Conservation (phyloP, 2,797 vertebrate species). For the Danio albolineatus region DNA sequence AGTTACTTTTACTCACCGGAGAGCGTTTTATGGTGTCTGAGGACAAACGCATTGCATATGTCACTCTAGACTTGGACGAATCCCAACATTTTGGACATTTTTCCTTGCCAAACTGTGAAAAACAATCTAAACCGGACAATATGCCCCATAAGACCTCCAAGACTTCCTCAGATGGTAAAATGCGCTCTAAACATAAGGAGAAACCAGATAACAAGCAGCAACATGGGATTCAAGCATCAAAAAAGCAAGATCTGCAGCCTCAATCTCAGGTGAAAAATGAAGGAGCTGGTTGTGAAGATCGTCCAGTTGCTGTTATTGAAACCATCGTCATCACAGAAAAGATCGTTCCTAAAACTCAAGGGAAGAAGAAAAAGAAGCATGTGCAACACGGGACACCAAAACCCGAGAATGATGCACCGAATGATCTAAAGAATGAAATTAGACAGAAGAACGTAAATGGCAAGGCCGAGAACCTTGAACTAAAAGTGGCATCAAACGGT, state of each 20-base stretch:
- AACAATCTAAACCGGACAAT: conserved; percentile 52
- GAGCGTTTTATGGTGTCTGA: conserved; percentile 68
- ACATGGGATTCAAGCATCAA: conserved; percentile 57
- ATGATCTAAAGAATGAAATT: conserved; percentile 64
- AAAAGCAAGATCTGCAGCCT: conserved; percentile 62
- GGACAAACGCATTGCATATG: conserved; percentile 63
- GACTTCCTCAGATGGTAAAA: conserved; percentile 66
- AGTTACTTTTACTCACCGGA: conserved; percentile 57
- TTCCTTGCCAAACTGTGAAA: background rate
- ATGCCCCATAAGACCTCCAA: conserved; percentile 78
- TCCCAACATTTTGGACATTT: background rate
- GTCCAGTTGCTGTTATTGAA: conserved; percentile 59
- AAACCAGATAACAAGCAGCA: conserved; percentile 64
- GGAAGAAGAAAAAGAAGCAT: conserved; percentile 83
- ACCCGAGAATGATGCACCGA: conserved; percentile 57
- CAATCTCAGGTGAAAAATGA: conserved; percentile 54
- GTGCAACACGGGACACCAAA: conserved; percentile 61
- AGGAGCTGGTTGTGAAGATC: conserved; percentile 57
- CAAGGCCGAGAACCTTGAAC: conserved; percentile 69
- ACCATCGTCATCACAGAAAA: conserved; percentile 67
- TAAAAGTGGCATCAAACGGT: conserved; percentile 60
- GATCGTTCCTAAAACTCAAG: conserved; percentile 64
- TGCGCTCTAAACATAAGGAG: conserved; percentile 71
- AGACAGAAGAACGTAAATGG: conserved; percentile 65
- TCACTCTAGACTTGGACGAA: conserved; percentile 74